These are phyloP conservation scores for Noctua comes DNA, from an alignment of 2,888 invertebrate genomes.

Conservation along the genomic window DNA sequence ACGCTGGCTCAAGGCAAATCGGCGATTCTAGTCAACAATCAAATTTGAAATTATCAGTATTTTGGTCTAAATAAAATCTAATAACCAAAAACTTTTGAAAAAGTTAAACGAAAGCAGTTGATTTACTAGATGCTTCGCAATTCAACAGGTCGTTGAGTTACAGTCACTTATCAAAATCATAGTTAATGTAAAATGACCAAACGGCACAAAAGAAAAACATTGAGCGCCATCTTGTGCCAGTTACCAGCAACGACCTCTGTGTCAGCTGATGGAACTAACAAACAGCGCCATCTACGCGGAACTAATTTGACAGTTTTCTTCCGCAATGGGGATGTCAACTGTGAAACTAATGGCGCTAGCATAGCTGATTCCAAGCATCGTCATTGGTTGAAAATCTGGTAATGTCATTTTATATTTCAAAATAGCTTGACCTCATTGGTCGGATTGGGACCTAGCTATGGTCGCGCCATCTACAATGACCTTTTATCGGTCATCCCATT, in stretches of 20 bases:
- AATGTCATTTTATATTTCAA: too few species aligned
- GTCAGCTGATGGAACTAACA: neutral
- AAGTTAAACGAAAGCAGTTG: neutral
- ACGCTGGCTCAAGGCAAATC: neutral
- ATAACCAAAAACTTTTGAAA: neutral
- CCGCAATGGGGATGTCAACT: neutral
- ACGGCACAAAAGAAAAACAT: neutral
- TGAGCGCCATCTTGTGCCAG: neutral
- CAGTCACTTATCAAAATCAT: neutral
- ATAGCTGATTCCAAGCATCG: too few species aligned
- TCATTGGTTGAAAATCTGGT: too few species aligned
- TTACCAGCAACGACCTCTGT: neutral
- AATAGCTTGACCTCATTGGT: too few species aligned
- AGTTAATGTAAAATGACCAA: neutral
- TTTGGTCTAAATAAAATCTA: neutral
- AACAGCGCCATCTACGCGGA: neutral
- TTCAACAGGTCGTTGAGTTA: neutral
- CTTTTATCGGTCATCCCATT: neutral
- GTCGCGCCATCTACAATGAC: too few species aligned
- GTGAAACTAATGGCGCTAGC: too few species aligned
- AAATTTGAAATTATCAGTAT: neutral
- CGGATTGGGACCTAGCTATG: too few species aligned
- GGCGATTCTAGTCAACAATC: neutral
- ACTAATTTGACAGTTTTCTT: neutral
- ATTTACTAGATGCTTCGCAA: neutral